These are phyloP conservation scores for Crypturellus undulatus DNA, from an alignment of 2,113 vertebrate genomes.

Conservation along the genomic window DNA sequence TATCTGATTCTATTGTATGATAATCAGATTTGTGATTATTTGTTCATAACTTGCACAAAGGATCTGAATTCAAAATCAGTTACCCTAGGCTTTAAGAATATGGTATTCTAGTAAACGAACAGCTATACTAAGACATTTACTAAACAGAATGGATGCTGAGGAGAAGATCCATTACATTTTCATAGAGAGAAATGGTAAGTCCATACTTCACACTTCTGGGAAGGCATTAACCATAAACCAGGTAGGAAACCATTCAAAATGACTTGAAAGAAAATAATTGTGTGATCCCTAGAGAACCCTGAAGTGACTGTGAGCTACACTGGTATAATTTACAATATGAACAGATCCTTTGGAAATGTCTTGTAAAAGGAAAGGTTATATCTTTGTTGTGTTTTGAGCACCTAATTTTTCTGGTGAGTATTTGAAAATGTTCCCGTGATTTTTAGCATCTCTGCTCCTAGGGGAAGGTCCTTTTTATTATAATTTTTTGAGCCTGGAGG, in stretches of 20 bases:
- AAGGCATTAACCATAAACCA: slow-evolving; percentile 56
- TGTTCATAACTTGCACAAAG: not conserved
- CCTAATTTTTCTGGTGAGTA: not conserved
- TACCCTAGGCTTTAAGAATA: not conserved
- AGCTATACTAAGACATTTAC: not conserved
- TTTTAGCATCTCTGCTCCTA: not conserved
- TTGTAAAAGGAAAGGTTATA: slow-evolving; percentile 25
- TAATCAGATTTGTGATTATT: slow-evolving; percentile 35
- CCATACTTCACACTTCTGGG: slow-evolving; percentile 43
- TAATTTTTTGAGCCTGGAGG: not conserved
- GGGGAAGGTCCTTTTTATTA: not conserved
- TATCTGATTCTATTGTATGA: not conserved
- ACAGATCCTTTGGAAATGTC: slow-evolving; percentile 13
- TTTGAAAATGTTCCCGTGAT: not conserved
- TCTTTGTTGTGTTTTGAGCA: slow-evolving; percentile 31
- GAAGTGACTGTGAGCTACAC: slow-evolving; percentile 9
- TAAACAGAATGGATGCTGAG: not conserved
- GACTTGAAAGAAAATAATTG: slow-evolving; percentile 38
- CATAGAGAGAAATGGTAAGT: slow-evolving; percentile 41
- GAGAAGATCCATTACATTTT: slow-evolving; percentile 39
- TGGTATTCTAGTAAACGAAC: not conserved
- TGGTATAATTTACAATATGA: slow-evolving; percentile 38
- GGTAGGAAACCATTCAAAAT: slow-evolving; percentile 53
- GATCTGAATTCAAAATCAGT: not conserved
- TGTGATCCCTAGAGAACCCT: not conserved